A percentile compares a stretch with the other conserved stretches of the same genome.
These are phyloP conservation scores for Panorpa germanica DNA, from an alignment of 2,888 invertebrate genomes.

Conservation along the genomic window DNA sequence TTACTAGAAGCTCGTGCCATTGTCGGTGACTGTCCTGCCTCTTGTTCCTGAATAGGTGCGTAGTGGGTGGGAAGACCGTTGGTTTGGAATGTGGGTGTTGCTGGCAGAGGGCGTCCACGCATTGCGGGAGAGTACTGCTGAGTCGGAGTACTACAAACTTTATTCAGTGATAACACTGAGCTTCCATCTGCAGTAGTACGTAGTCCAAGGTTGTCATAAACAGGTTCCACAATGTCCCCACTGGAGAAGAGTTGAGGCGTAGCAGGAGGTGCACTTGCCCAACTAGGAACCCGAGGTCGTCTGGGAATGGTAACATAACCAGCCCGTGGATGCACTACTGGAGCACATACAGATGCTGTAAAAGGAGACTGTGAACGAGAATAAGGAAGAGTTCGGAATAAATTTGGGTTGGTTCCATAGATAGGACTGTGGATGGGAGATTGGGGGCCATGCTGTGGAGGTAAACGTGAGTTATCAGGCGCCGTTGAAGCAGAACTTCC, in stretches of 20 bases:
- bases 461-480: slow-evolving; percentile 45
- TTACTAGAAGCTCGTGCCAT: slow-evolving; percentile 27
- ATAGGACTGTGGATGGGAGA: slow-evolving; percentile 40
- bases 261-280: slow-evolving; percentile 47
- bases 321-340: slow-evolving; percentile 50
- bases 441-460: slow-evolving; percentile 27
- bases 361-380: slow-evolving; percentile 63
- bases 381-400: slow-evolving; percentile 66
- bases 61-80: slow-evolving; percentile 17
- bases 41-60: slow-evolving; percentile 16
- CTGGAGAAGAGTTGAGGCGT: slow-evolving; percentile 27
- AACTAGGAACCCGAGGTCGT: slow-evolving; percentile 64
- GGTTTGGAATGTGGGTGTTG: slow-evolving; percentile 30
- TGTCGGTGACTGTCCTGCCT: slow-evolving; percentile 28
- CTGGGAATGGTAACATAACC: slow-evolving; percentile 78
- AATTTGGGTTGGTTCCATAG: slow-evolving; percentile 43
- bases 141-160: slow-evolving; percentile 41
- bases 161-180: slow-evolving; percentile 58
- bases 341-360: slow-evolving; percentile 37
- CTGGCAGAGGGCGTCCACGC: slow-evolving; percentile 43
- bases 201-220: slow-evolving; percentile 71
- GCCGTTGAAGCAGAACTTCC: slow-evolving; percentile 69
- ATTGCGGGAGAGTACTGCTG: slow-evolving; percentile 31
- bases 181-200: slow-evolving; percentile 78
- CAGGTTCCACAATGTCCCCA: slow-evolving; percentile 46